Base-by-base conservation (phyloP, 1,140 invertebrate species). In the Vanessa atalanta region DNA sequence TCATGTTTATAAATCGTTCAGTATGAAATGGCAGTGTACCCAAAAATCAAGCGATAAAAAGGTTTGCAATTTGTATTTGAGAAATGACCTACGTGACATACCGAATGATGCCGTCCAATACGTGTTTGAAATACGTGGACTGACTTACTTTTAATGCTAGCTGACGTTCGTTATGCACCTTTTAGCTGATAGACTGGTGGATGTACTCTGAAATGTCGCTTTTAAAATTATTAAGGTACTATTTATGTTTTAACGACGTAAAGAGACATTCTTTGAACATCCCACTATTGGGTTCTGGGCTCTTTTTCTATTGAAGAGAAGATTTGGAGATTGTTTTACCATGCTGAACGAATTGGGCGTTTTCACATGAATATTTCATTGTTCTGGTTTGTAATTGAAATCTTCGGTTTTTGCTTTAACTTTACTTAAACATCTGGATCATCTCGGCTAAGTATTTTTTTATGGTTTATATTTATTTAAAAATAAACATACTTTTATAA, bases 81-180 rank as follows among this genome's bases (percentile, higher is more conserved):
- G 65, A 69, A 66, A 76, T 66, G 53, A 67, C 26, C 65, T 57
- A 72, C 65, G 65, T 72, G 74, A 76, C 74, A 64, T 76, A 63
- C 64, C 55, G 70, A 12, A 68, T 76, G 70, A 76, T 23, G 75
- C 61, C 65, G 67, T 60, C 50, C 70, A 55, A 67, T 72, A 72
- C 74, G 74, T 76, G 70, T 72, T 26, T 55, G 55, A 63, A 72
- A 76, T 76, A 76, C 75, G 73, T 66, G 53, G 53, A 57, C 8
- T 20, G 23, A 60, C 23, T 57, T 60, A 69, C 37, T 60, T 69
- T 69, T 68, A 50, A 72, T 55, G 53, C 64, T 71, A 71, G 53
- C 74, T 71, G 69, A 67, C 74, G 74, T 72, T 76, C 37, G 63
- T 63, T 71, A 76, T 72, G 69, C 57, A 72, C 51, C 71, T 43